These are phyloP conservation scores for Ectemnius lituratus DNA, from an alignment of 2,888 invertebrate genomes.

Conservation along the genomic window DNA sequence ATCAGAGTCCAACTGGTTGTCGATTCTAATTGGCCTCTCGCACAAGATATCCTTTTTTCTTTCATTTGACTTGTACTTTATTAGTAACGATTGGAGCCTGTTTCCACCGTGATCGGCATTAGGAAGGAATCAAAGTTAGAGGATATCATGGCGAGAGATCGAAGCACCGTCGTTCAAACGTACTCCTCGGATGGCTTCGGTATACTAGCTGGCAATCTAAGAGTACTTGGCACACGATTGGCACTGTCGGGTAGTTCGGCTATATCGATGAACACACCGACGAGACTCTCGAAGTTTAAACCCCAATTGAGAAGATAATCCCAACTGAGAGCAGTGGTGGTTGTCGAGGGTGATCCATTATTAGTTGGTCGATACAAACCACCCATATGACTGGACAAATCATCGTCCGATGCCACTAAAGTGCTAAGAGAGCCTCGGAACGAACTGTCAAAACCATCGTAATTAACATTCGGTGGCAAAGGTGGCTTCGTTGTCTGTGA, in stretches of 20 bases:
- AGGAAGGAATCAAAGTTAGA: background rate
- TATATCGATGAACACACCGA: conserved; percentile 97
- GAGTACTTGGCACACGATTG: conserved; percentile 85
- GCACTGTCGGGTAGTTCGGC: conserved; percentile 91
- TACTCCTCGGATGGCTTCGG: conserved; percentile 94
- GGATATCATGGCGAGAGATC: background rate
- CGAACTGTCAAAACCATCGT: conserved; percentile 95
- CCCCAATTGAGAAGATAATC: conserved; percentile 98
- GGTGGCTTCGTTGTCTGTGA: conserved; percentile 81
- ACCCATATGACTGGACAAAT: conserved; percentile 89
- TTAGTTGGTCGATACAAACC: conserved; percentile 89
- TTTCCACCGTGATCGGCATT: background rate
- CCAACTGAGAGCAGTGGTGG: conserved; percentile 88
- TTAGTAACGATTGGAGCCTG: conserved; percentile 1
- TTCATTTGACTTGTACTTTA: background rate
- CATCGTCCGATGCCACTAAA: conserved; percentile 93
- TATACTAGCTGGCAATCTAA: conserved; percentile 87
- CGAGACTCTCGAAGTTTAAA: conserved; percentile 96
- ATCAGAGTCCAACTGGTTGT: background rate
- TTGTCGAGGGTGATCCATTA: conserved; percentile 84
- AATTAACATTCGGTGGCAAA: conserved; percentile 85
- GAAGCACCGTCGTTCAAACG: conserved; percentile 80
- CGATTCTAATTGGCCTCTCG: background rate
- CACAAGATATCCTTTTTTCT: background rate
- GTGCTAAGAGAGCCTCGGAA: conserved; percentile 96